Evolutionary conservation across 2,888 invertebrate species (phyloP), one percentile per base, ranked within the genome.

Genomic region (Phortica okadai): DNA sequence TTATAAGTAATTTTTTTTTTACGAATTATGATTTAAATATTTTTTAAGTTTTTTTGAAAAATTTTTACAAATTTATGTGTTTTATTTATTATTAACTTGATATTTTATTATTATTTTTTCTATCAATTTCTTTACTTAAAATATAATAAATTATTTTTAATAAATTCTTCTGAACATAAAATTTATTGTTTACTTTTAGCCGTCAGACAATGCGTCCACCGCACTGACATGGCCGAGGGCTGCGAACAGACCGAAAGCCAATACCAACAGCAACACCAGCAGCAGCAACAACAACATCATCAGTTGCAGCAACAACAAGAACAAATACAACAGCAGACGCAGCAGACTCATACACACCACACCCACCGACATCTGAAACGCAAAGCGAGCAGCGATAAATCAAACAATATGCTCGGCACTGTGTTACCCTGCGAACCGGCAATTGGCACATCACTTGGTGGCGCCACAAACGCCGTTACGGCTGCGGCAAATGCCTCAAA

Each of bases 181-280:
- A 50, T 50, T 50, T 50, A 50, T n/a, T 10, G 75, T 69, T 73
- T 33, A 44, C 75, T 81, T 76, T 44, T 33, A 93, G 90, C 92
- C 94, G 95, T 94, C 92, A 92, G 93, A 50, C 8, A 16, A 72
- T 72, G 69, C 21, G 16, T 77, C 76, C 77, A 94, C 93, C 92
- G 93, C 93, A 93, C 93, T 94, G 94, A 94, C 93, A 94, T 94
- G 94, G 94, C 94, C 92, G 94, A 94, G 93, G 95, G 95, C 93
- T 94, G 92, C 88, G 93, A 93, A 90, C 92, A 91, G 84, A 94
- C 94, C 90, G 87, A 87, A 73, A 86, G 81, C 58, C 10, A 33
- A 7, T 42, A 66, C 67, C 41, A 41, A 14, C 56, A 42, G 1
- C 59, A 74, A 42, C 41, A 42, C 25, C 67, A 62, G 11, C 41